Conservation (phyloP, 1,140 invertebrate species). For the Calephelis nemesis region DNA sequence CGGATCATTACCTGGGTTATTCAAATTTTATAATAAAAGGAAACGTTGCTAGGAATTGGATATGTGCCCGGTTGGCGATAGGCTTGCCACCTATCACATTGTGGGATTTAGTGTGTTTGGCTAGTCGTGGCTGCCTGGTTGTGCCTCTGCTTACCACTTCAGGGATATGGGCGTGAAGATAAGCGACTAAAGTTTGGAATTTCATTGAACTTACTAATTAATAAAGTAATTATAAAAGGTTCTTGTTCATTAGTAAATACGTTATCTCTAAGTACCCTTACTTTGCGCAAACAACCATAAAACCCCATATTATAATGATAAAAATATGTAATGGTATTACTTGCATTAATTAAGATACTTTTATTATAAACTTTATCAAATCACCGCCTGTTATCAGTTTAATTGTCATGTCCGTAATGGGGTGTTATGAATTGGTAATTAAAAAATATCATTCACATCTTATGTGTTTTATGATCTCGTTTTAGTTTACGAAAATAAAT, state of each 20-base stretch:
- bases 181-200: too few species aligned
- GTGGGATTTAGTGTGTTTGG: too few species aligned
- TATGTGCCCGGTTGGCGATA: too few species aligned
- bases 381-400: not conserved
- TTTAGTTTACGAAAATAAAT: not conserved
- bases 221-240: not conserved
- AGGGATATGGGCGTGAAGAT: too few species aligned
- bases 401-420: not conserved
- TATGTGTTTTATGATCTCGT: not conserved
- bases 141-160: too few species aligned
- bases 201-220: too few species aligned
- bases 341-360: not conserved
- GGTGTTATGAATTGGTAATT: not conserved
- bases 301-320: not conserved
- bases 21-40: too few species aligned
- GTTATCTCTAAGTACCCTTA: not conserved
- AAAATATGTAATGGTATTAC: not conserved
- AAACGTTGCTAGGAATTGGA: too few species aligned
- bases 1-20: too few species aligned
- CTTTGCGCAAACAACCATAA: slow-evolving; percentile 4
- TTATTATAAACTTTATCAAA: not conserved
- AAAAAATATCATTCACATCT: not conserved
- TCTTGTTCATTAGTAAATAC: not conserved
- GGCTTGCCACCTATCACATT: too few species aligned
- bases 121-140: too few species aligned